Conservation (phyloP, 2,113 vertebrate genomes). For the Gymnarchus niloticus region DNA sequence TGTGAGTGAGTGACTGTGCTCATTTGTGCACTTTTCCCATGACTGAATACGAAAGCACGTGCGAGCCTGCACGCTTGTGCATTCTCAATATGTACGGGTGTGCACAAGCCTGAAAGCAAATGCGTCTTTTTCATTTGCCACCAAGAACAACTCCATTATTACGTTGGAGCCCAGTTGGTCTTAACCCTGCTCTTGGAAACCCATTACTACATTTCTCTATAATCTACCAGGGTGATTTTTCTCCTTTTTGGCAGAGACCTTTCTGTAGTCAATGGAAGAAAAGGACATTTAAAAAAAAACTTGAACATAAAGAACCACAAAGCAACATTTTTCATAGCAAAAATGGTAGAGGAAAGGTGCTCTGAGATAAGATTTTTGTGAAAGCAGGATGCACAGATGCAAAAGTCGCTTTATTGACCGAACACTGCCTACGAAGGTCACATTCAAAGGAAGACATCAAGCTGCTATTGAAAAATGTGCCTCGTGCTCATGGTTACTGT, state of each 20-base stretch:
- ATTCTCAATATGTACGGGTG: constrained; percentile 18
- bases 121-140: background rate
- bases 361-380: background rate
- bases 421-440: background rate
- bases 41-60: background rate
- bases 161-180: background rate
- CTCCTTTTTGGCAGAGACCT: constrained; percentile 9
- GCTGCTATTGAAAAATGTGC: background rate
- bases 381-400: background rate
- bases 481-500: background rate
- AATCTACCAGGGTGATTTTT: background rate
- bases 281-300: background rate
- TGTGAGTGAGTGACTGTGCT: background rate
- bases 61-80: background rate
- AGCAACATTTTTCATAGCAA: background rate
- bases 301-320: background rate
- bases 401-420: background rate
- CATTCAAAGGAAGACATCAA: background rate
- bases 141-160: background rate
- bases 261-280: background rate
- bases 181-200: background rate
- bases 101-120: background rate
- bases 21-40: background rate
- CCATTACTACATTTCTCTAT: background rate
- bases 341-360: background rate